Evolutionary conservation across 2,797 vertebrate genomes (phyloP), one percentile per base, ranked within the genome.

Genomic region (Apogon hyalosoma): DNA sequence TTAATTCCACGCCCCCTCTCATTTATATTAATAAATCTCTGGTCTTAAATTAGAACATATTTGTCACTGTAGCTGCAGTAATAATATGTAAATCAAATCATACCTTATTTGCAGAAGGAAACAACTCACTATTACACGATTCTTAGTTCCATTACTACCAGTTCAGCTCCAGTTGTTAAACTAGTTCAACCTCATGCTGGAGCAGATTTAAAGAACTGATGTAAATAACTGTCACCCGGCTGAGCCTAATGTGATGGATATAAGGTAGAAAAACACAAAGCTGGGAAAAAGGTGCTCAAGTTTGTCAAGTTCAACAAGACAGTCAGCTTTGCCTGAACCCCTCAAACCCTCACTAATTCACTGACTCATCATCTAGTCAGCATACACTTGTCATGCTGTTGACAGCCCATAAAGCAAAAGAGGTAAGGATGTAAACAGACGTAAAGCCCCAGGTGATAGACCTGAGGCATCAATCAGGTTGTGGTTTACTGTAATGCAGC

Each of bases 271-370:
- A 61, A 19, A 51, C 36, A 14, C 41, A 15, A 14, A 16, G 24
- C n/a, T 7, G 6, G 13, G 42, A 57, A 28, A 77, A 63, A 18
- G n/a, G 38, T 12, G 36, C 46, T 65, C 46, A 48, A 63, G 66
- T 62, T 69, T 9, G 61, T 71, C 71, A 58, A 71, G 88, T 41
- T 54, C 14, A 80, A 86, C 90, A 77, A 86, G 90, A 90, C 73
- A 43, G 66, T 83, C 86, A 59, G 57, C 65, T 70, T 84, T 79
- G 16, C 15, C 21, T 16, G 9, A 16, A 10, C 19, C 42, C 55
- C 61, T 40, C 15, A 33, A 0, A 19, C 48, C 16, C 28, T 15
- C 15, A 14, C 0, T 18, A 58, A 52, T 58, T 66, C 52, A 66
- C 33, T 42, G 21, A 24, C 4, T 69, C 57, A 39, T 64, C 46